phyloP scores from a whole-genome alignment of 2,888 invertebrate genomes.

The Philereme vetulata region DNA sequence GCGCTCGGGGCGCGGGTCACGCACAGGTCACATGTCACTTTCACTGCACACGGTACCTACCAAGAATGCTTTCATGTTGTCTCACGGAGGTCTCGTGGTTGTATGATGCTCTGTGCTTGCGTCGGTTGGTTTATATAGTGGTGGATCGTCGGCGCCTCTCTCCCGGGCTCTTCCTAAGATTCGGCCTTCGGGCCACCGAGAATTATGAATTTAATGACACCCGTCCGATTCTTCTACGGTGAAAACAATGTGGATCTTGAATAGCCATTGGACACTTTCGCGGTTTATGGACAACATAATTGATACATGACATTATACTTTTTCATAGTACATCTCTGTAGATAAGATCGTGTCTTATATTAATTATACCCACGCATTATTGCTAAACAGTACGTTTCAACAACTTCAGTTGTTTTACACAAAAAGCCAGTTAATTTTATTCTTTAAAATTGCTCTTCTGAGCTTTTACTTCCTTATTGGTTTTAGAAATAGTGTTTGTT shows the following conservation, averaged over 20 bases:
- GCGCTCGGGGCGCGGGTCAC: slow-evolving; percentile 62
- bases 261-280: slow-evolving; percentile 66
- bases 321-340: slow-evolving; percentile 15
- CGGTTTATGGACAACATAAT: slow-evolving; percentile 42
- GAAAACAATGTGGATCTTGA: slow-evolving; percentile 77
- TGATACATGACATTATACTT: slow-evolving; percentile 21
- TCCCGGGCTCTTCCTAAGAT: slow-evolving; percentile 81
- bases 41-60: slow-evolving; percentile 80
- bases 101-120: slow-evolving; percentile 76
- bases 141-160: slow-evolving; percentile 73
- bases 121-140: slow-evolving; percentile 73
- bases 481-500: slow-evolving; percentile 21
- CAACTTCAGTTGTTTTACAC: neutral
- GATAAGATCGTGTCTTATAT: neutral
- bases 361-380: slow-evolving; percentile 9
- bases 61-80: slow-evolving; percentile 84
- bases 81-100: slow-evolving; percentile 79
- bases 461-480: slow-evolving; percentile 18
- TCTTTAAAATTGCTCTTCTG: too few relatives aligned
- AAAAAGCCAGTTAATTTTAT: neutral
- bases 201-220: slow-evolving; percentile 83
- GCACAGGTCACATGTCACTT: slow-evolving; percentile 79
- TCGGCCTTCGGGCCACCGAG: slow-evolving; percentile 81
- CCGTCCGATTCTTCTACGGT: slow-evolving; percentile 76
- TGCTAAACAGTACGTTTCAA: neutral